Base-by-base conservation (phyloP, 2,888 invertebrate genomes). In the Polyommatus iphigenia region DNA sequence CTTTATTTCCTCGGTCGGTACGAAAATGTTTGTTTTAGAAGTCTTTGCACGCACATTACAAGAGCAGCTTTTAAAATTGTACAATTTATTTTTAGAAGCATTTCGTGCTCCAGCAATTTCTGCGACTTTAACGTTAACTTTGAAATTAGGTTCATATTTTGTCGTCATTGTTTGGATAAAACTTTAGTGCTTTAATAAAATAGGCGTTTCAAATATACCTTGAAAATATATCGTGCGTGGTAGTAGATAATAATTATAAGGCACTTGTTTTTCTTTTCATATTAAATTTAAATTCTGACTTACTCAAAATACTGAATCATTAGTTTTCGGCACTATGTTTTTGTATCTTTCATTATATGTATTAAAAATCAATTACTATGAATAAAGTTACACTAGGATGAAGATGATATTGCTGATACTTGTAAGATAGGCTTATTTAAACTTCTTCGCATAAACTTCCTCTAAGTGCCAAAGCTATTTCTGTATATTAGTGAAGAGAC, bases 21-120 rank as follows among this genome's bases (percentile, higher is more conserved):
- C 87, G 86, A 85, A 87, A 89, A 89, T 88, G 88, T 88, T 88
- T 88, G 88, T 90, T 90, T 85, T 88, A 86, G 88, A 90, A 90
- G 88, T 90, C 87, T 87, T 89, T 86, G 87, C 84, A 85, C 85
- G 86, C 86, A 85, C 85, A 87, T 85, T 87, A 85, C 85, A 83
- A 87, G 87, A 84, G 87, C 86, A 41, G 71, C 57, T 72, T 72
- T 72, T 41, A 71, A 71, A 57, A 77, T 72, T 57, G 72, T 54
- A 75, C 75, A 75, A 75, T 75, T 54, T 75, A 75, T 75, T 67
- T 67, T 67, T 32, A 32, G 67, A 67, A 32, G 15, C 67, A 67
- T 67, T 67, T 67, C 67, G 67, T 29, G 67, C 67, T 67, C 67
- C 29, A 67, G 18, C 29, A 67, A 67, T 29, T 50, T 75, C 71